phyloP scores from a whole-genome alignment of 2,888 invertebrate species.

The Autographa pulchrina region DNA sequence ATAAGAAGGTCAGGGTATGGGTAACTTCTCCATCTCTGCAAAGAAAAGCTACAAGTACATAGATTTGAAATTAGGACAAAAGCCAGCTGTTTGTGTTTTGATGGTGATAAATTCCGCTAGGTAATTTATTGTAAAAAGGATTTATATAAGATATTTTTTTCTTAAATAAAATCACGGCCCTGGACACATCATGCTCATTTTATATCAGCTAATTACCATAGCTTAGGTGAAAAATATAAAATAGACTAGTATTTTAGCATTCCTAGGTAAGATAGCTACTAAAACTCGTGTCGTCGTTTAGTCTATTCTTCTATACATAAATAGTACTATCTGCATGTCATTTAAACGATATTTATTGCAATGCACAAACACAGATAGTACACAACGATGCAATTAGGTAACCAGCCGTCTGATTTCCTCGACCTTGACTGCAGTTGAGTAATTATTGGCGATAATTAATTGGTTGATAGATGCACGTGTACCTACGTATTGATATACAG shows the following conservation, averaged over 20 bases:
- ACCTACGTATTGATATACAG: conserved; percentile 35
- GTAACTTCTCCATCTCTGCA: not conserved
- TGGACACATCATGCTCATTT: no score
- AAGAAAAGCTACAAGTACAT: not conserved
- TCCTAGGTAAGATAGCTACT: not conserved
- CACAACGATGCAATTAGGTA: conserved; percentile 37
- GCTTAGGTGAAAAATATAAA: no score
- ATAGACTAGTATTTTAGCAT: not conserved
- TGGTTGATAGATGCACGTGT: conserved; percentile 34
- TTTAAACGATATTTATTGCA: conserved; percentile 27
- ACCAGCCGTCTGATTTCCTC: conserved; percentile 53
- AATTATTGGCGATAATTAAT: conserved; percentile 48
- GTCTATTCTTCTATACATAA: not conserved
- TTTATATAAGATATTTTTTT: no score
- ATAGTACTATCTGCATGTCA: conserved; percentile 9
- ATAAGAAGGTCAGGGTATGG: not conserved
- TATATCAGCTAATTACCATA: no score
- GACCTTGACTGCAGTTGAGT: conserved; percentile 56
- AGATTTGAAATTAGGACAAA: no score
- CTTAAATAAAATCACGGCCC: no score
- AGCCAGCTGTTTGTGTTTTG: not conserved
- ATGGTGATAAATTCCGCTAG: not conserved
- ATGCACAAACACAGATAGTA: conserved; percentile 38
- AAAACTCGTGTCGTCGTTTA: not conserved
- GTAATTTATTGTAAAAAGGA: not conserved